Percentiles rank a stretch among this genome's conserved stretches.
Conservation (phyloP, 2,888 invertebrate species). For the Erebia ligea region DNA sequence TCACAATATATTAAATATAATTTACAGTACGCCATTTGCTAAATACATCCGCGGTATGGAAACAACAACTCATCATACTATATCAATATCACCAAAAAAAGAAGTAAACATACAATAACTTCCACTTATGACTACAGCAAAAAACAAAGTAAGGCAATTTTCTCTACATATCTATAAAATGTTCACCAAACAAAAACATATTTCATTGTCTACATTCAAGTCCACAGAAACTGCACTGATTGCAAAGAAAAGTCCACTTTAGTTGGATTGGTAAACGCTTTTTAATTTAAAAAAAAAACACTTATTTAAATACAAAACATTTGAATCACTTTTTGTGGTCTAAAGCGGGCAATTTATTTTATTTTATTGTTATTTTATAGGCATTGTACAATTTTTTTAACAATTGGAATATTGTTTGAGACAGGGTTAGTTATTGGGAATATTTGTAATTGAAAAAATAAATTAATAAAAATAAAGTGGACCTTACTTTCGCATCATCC, state of each 20-base stretch:
- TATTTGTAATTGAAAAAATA: neutral
- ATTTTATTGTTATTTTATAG: too few relatives aligned
- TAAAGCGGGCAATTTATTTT: too few relatives aligned
- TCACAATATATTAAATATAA: neutral
- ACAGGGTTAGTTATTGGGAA: too few relatives aligned
- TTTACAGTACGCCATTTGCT: neutral
- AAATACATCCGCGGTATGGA: constrained; percentile 14
- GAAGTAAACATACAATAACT: constrained; percentile 66
- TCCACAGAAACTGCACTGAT: constrained; percentile 44
- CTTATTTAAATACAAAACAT: too few relatives aligned
- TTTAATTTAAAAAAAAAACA: neutral
- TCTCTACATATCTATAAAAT: constrained; percentile 63
- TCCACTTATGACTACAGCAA: constrained; percentile 72
- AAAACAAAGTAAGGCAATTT: constrained; percentile 80
- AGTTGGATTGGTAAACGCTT: neutral
- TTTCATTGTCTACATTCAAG: constrained; percentile 37
- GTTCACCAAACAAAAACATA: constrained; percentile 52
- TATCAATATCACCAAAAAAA: constrained; percentile 56
- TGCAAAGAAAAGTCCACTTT: constrained; percentile 40
- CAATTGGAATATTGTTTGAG: too few relatives aligned
- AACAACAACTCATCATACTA: constrained; percentile 33
- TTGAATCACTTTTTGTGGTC: too few relatives aligned
- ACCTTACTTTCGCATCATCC: constrained; percentile 46
- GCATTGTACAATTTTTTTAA: too few relatives aligned
- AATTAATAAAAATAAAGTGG: constrained; percentile 39